Evolutionary conservation across 2,888 invertebrate genomes (phyloP).

Genomic region (Coenonympha glycerion): DNA sequence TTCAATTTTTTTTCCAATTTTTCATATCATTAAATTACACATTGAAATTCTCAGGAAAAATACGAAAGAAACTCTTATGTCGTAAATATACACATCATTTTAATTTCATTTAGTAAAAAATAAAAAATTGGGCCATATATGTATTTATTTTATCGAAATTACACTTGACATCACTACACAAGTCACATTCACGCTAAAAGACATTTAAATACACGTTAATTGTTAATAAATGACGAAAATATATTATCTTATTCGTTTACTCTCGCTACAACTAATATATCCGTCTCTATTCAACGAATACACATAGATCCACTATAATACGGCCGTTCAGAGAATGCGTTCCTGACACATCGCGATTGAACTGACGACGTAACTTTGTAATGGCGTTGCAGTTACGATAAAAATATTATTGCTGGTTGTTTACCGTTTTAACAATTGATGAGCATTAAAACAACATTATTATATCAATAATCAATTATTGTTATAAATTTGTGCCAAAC

Average conservation of each 20-base stretch:
- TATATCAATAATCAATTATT: too few relatives aligned
- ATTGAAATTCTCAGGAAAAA: too few relatives aligned
- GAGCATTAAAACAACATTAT: too few relatives aligned
- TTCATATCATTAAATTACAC: background rate
- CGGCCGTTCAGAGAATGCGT: too few relatives aligned
- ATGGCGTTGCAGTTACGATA: too few relatives aligned
- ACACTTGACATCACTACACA: slow-evolving; percentile 10
- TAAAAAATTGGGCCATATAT: background rate
- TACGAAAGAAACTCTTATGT: too few relatives aligned
- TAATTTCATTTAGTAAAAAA: background rate
- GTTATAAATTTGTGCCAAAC: too few relatives aligned
- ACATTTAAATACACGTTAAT: slow-evolving; percentile 9
- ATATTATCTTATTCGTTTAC: slow-evolving; percentile 36
- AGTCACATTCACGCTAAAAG: slow-evolving; percentile 10
- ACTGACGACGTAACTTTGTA: too few relatives aligned
- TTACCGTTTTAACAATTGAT: too few relatives aligned
- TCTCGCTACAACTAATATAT: slow-evolving; percentile 33
- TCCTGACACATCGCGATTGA: too few relatives aligned
- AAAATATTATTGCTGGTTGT: too few relatives aligned
- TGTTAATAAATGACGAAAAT: slow-evolving; percentile 34
- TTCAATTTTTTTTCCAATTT: background rate
- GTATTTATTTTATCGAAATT: background rate
- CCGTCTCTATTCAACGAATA: slow-evolving; percentile 14
- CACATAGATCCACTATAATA: background rate
- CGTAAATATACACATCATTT: background rate